Conservation (phyloP, 2,113 vertebrate genomes). For the Pangasianodon gigas region DNA sequence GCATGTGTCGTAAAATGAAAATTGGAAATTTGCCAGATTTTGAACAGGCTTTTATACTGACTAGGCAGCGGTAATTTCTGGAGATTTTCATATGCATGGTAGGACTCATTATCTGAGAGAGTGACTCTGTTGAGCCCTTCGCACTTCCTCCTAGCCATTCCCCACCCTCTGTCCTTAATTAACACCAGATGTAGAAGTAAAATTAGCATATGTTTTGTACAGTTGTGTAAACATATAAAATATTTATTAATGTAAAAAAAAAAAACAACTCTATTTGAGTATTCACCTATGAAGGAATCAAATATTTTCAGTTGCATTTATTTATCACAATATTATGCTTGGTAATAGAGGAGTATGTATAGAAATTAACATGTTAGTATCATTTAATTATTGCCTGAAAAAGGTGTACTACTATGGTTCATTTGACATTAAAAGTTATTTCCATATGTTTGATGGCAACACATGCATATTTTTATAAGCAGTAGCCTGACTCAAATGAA, state of each 20-base stretch:
- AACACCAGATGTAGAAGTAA: slow-evolving; percentile 74
- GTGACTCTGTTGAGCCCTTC: slow-evolving; percentile 57
- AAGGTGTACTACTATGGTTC: slow-evolving; percentile 11
- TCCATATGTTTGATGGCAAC: not conserved
- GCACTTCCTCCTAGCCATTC: slow-evolving; percentile 70
- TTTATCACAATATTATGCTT: slow-evolving; percentile 14
- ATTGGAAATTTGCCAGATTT: slow-evolving; percentile 6
- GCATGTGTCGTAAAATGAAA: not conserved
- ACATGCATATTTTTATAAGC: not conserved
- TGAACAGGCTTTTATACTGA: slow-evolving; percentile 9
- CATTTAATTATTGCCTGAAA: slow-evolving; percentile 33
- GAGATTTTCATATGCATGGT: slow-evolving; percentile 50
- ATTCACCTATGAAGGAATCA: not conserved
- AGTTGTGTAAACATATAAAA: slow-evolving; percentile 70
- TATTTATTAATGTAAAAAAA: slow-evolving; percentile 54
- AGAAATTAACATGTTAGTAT: slow-evolving; percentile 45
- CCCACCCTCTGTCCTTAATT: slow-evolving; percentile 75
- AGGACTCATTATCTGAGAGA: slow-evolving; percentile 58
- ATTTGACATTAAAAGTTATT: slow-evolving; percentile 27
- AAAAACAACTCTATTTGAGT: slow-evolving; percentile 27
- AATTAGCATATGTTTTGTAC: slow-evolving; percentile 77
- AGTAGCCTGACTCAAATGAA: not conserved
- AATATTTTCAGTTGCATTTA: slow-evolving; percentile 36
- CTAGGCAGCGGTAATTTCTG: slow-evolving; percentile 33
- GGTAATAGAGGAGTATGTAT: slow-evolving; percentile 1